These are phyloP conservation scores for Lepisosteus oculatus DNA, from an alignment of 2,113 vertebrate species.

Conservation along the genomic window DNA sequence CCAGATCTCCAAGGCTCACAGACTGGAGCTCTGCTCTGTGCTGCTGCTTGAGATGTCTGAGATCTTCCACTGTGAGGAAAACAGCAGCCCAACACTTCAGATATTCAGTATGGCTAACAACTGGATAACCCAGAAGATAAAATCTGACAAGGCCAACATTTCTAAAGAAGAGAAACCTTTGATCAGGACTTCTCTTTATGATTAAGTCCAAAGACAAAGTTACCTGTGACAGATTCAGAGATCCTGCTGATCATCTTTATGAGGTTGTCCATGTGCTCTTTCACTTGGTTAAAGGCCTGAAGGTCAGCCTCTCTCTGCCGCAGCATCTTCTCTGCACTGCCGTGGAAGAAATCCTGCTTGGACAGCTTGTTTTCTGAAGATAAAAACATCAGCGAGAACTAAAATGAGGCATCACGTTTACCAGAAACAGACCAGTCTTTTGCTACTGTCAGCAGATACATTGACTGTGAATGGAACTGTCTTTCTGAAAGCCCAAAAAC, in stretches of 20 bases:
- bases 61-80: conserved; percentile 48
- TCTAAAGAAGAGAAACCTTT: too few relatives aligned
- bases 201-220: conserved; percentile 8
- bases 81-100: neutral
- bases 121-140: too few relatives aligned
- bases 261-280: conserved; percentile 43
- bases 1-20: conserved; percentile 44
- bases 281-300: conserved; percentile 28
- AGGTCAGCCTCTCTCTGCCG: conserved; percentile 51
- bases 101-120: neutral
- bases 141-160: too few relatives aligned
- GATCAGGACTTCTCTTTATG: too few relatives aligned
- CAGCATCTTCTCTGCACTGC: conserved; percentile 32
- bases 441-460: neutral
- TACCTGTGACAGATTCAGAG: conserved; percentile 54
- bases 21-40: conserved; percentile 37
- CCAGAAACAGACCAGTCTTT: neutral
- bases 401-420: neutral
- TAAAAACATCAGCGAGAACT: conserved; percentile 10
- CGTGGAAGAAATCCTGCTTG: conserved; percentile 18
- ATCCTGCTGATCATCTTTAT: conserved; percentile 65
- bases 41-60: conserved; percentile 41
- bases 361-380: conserved; percentile 44
- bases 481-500: too few relatives aligned
- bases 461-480: neutral